Percentiles rank a stretch among this genome's conserved stretches.
Conservation (phyloP, 2,113 vertebrate genomes). For the Cephalophus harveyi region DNA sequence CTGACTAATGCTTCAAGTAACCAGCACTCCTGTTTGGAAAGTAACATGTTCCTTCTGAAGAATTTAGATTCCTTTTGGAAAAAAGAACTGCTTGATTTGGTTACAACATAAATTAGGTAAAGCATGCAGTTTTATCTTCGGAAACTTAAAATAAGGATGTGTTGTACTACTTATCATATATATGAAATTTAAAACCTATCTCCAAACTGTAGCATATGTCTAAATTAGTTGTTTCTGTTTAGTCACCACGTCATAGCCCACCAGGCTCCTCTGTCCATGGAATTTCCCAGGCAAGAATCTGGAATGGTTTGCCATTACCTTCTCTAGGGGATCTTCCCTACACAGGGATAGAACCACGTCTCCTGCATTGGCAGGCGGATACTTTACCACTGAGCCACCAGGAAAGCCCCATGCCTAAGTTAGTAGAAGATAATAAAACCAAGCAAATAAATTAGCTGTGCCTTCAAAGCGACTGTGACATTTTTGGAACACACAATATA, state of each 20-base stretch:
- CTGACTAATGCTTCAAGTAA: background rate
- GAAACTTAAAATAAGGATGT: background rate
- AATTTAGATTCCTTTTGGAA: background rate
- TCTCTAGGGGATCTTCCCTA: background rate
- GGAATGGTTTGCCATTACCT: background rate
- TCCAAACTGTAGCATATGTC: background rate
- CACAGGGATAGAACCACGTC: background rate
- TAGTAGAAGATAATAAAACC: background rate
- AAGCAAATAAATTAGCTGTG: background rate
- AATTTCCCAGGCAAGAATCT: background rate
- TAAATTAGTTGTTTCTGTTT: background rate
- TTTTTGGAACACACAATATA: background rate
- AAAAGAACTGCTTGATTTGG: background rate
- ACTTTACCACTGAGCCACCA: background rate
- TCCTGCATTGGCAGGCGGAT: background rate
- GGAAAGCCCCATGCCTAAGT: background rate
- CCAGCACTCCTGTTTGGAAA: background rate
- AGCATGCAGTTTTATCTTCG: background rate
- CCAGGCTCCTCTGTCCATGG: background rate
- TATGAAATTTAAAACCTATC: background rate
- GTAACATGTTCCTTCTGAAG: background rate
- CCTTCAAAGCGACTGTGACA: background rate
- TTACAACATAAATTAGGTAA: background rate
- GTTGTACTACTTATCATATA: background rate
- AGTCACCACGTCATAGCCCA: accelerated